Conservation (phyloP, 2,888 invertebrate species). For the Ferdinandea cuprea region DNA sequence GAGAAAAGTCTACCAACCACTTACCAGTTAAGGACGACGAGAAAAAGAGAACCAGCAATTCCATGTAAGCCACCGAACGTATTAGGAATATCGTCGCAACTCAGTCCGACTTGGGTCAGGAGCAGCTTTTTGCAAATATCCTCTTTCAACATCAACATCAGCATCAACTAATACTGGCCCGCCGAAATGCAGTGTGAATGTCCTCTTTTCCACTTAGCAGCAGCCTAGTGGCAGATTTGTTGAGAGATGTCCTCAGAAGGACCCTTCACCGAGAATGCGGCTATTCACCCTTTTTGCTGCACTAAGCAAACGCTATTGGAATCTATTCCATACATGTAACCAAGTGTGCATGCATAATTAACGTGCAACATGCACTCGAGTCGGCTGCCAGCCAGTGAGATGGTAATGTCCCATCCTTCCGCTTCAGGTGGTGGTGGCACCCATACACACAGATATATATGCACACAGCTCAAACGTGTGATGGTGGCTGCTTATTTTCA, state of each 20-base stretch:
- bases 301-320: conserved; percentile 65
- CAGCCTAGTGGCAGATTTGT: conserved; percentile 30
- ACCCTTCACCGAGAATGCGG: conserved; percentile 58
- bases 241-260: conserved; percentile 53
- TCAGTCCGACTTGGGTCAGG: background rate
- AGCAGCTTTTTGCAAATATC: conserved; percentile 13
- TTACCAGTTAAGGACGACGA: conserved; percentile 31
- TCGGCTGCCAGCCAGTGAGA: conserved; percentile 36
- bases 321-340: conserved; percentile 68
- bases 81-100: conserved; percentile 39
- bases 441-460: background rate
- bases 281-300: conserved; percentile 68
- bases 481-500: conserved; percentile 47
- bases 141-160: conserved; percentile 5
- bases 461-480: conserved; percentile 18
- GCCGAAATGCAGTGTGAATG: conserved; percentile 63
- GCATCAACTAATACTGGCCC: background rate
- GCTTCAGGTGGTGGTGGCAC: conserved; percentile 52
- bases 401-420: conserved; percentile 29
- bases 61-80: conserved; percentile 57
- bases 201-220: conserved; percentile 62
- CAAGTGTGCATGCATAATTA: conserved; percentile 73
- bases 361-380: conserved; percentile 66
- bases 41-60: conserved; percentile 16
- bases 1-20: background rate